phyloP scores from a whole-genome alignment of 2,888 invertebrate genomes.

The Pocota personata region DNA sequence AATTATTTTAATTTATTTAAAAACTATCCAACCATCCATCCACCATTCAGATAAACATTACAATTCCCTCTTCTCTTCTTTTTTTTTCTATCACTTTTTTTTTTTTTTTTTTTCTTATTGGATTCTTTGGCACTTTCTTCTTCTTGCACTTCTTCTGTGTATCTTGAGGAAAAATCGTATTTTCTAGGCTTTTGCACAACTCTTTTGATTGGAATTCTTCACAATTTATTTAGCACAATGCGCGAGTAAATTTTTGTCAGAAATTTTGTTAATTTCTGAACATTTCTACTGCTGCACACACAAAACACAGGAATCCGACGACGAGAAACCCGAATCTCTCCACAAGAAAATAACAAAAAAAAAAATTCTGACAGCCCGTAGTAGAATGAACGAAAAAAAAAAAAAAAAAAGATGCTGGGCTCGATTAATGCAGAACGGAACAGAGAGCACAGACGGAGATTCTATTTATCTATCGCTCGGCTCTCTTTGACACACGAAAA shows the following conservation, averaged over 20 bases:
- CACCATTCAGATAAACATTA: conserved; percentile 49
- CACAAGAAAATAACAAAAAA: conserved; percentile 12
- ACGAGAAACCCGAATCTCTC: conserved; percentile 16
- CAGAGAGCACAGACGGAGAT: conserved; percentile 25
- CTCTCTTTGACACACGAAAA: conserved; percentile 63
- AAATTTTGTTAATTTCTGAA: neutral
- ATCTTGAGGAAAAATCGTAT: conserved; percentile 21
- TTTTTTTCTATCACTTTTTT: conserved; percentile 26
- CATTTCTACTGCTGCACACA: conserved; percentile 15
- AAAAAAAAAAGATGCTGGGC: conserved; percentile 41
- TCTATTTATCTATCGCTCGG: conserved; percentile 59
- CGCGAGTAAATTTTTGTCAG: neutral
- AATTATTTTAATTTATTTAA: conserved; percentile 1
- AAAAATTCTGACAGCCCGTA: conserved; percentile 58
- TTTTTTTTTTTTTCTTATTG: conserved; percentile 55
- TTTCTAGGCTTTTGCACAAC: conserved; percentile 16
- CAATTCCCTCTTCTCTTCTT: conserved; percentile 24
- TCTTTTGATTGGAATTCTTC: neutral
- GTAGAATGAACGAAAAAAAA: conserved; percentile 18
- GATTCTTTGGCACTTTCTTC: conserved; percentile 73
- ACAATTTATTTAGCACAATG: conserved; percentile 13
- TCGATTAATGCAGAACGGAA: conserved; percentile 6
- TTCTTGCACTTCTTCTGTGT: conserved; percentile 48
- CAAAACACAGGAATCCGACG: conserved; percentile 1
- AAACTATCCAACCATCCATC: conserved; percentile 25